A percentile compares a stretch with the other conserved stretches of the same genome.
Conservation (phyloP, 2,113 vertebrate genomes). For the Corvus hawaiiensis region DNA sequence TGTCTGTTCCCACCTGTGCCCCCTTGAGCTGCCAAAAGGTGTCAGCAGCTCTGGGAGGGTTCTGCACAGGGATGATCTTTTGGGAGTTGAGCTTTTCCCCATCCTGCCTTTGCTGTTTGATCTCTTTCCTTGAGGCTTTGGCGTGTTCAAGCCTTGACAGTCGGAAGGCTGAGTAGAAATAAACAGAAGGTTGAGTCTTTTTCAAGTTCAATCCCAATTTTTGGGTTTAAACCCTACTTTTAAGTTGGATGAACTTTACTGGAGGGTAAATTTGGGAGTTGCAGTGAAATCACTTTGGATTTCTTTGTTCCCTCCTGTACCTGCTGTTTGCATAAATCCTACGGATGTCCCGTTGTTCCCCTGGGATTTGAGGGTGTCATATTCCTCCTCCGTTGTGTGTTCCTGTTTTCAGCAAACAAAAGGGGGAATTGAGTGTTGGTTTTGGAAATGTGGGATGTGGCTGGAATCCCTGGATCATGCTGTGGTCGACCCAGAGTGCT, state of each 20-base stretch:
- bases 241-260: background rate
- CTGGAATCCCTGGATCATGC: background rate
- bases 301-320: background rate
- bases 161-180: background rate
- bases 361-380: background rate
- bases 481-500: background rate
- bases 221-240: background rate
- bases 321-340: background rate
- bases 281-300: background rate
- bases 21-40: background rate
- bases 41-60: background rate
- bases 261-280: background rate
- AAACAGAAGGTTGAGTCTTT: background rate
- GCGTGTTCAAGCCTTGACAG: background rate
- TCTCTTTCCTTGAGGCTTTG: background rate
- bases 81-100: background rate
- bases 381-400: rapidly evolving
- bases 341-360: background rate
- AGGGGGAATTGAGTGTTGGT: background rate
- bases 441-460: background rate
- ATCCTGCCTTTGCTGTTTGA: background rate
- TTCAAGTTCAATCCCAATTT: background rate
- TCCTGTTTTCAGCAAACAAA: background rate
- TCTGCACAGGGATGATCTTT: background rate
- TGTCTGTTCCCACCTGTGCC: background rate